phyloP scores from a whole-genome alignment of 2,797 vertebrate species.

The Muraenolepis orangiensis region DNA sequence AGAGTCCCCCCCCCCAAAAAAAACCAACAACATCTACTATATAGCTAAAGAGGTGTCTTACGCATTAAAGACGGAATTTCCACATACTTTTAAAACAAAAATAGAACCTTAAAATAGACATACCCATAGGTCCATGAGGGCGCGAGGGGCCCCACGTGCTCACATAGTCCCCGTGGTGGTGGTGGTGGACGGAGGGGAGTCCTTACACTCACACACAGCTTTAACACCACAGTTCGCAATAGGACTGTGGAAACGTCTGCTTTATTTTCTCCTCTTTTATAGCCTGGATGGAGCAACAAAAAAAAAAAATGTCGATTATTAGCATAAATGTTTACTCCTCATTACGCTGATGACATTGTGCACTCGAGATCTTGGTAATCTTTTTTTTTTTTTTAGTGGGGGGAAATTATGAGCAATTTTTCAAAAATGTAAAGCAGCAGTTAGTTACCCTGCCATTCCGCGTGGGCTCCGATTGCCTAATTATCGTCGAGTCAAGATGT shows the following conservation, averaged over 20 bases:
- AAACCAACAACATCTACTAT: neutral
- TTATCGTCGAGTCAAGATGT: constrained; percentile 99
- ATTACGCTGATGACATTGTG: constrained; percentile 99
- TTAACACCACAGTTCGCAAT: constrained; percentile 89
- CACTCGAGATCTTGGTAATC: constrained; percentile 99
- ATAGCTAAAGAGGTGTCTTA: neutral
- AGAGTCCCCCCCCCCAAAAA: no score
- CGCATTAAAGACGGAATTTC: neutral
- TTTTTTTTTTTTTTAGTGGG: no score
- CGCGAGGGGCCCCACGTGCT: neutral
- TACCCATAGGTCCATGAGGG: constrained; percentile 75
- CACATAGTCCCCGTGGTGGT: constrained; percentile 53
- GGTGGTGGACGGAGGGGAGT: no score
- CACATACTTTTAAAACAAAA: neutral
- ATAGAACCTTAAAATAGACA: constrained; percentile 65
- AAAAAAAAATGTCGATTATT: constrained; percentile 99
- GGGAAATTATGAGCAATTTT: constrained; percentile 99
- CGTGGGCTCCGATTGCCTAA: constrained; percentile 99
- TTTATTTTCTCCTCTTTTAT: constrained; percentile 99
- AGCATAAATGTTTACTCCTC: constrained; percentile 99
- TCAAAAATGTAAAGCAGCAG: constrained; percentile 99
- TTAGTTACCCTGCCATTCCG: constrained; percentile 99
- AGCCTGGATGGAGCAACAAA: constrained; percentile 96
- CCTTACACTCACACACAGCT: no score
- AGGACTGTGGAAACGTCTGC: constrained; percentile 97